Evolutionary conservation across 2,797 vertebrate genomes (phyloP).

Genomic region (Alcedo atthis): DNA sequence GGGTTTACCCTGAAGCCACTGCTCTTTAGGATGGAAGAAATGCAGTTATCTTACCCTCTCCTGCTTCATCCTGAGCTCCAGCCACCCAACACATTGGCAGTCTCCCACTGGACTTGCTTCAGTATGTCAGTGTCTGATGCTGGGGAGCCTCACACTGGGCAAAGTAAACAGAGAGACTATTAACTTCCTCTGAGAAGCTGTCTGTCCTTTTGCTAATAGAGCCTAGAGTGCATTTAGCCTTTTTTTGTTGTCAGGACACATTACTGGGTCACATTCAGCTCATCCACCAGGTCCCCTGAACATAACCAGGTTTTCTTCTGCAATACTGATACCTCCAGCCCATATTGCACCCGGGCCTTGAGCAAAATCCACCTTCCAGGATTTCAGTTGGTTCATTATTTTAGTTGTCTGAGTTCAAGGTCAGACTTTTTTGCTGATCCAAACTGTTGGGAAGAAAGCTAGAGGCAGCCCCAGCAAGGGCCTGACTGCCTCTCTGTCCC

Average conservation of each 20-base stretch:
- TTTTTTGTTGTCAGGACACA: background rate
- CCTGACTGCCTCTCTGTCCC: background rate
- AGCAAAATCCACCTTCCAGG: background rate
- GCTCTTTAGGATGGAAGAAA: background rate
- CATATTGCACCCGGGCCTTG: background rate
- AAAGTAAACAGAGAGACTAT: background rate
- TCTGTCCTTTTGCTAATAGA: background rate
- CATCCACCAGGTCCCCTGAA: background rate
- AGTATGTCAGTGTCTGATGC: background rate
- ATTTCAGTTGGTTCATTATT: background rate
- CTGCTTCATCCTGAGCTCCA: background rate
- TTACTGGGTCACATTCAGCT: background rate
- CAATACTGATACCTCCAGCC: background rate
- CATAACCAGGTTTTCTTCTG: background rate
- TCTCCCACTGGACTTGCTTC: background rate
- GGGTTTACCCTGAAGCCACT: background rate
- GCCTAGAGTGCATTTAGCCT: background rate
- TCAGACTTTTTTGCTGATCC: constrained; percentile 9
- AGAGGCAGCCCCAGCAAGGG: background rate
- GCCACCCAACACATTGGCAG: background rate
- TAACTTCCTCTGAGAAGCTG: background rate
- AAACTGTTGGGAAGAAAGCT: background rate
- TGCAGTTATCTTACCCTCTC: background rate
- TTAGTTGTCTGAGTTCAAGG: constrained; percentile 12
- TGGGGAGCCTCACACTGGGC: background rate